Percentiles rank a stretch among this genome's conserved stretches.
Conservation (phyloP, 2,113 vertebrate species). For the Hyperoodon ampullatus region DNA sequence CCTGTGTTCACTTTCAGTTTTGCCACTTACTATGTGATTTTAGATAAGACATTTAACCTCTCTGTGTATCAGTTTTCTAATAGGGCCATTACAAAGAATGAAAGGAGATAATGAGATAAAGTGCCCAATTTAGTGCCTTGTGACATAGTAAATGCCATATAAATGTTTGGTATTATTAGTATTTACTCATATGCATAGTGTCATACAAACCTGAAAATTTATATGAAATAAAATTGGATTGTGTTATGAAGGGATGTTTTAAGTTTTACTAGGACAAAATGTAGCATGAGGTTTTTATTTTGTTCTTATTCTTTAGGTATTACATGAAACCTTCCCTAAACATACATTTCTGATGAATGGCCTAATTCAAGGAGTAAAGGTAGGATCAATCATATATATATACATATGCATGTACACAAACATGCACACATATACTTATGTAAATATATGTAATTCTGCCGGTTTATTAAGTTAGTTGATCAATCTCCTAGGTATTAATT, state of each 20-base stretch:
- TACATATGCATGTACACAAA: background rate
- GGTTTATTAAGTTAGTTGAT: background rate
- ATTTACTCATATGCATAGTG: background rate
- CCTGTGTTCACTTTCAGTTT: background rate
- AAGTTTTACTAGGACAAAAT: slow-evolving; percentile 41
- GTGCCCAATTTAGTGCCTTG: background rate
- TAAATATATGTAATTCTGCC: background rate
- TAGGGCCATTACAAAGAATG: background rate
- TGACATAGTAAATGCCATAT: background rate
- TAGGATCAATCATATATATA: slow-evolving; percentile 59
- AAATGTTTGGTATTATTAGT: background rate
- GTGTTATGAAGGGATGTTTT: background rate
- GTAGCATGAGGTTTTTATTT: slow-evolving; percentile 26
- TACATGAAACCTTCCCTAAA: slow-evolving; percentile 93
- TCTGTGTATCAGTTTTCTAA: background rate
- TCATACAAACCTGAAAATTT: background rate
- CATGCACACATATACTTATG: background rate
- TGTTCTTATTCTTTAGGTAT: slow-evolving; percentile 84
- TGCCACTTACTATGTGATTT: background rate
- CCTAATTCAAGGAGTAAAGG: slow-evolving; percentile 93
- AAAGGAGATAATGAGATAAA: background rate
- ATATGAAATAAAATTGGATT: background rate
- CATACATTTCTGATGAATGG: slow-evolving; percentile 95
- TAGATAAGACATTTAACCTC: background rate
- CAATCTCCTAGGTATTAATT: background rate